Evolutionary conservation across 2,113 vertebrate genomes (phyloP).

Genomic region (Aspiorhynchus laticeps): DNA sequence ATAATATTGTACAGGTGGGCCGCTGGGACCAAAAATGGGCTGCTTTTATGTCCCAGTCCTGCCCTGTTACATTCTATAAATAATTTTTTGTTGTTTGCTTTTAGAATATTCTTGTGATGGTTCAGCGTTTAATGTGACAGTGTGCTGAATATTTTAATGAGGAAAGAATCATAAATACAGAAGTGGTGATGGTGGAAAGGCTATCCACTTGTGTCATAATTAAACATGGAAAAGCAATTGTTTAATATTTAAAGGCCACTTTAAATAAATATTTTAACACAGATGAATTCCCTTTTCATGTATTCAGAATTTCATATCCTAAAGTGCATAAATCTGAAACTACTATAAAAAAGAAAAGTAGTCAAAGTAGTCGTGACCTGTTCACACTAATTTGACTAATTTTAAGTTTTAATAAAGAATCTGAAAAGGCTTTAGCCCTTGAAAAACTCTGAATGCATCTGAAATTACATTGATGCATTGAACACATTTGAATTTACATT

Average conservation of each 20-base stretch:
- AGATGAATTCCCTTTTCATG: background rate
- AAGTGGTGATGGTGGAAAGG: background rate
- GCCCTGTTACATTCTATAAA: background rate
- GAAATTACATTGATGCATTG: background rate
- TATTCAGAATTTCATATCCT: background rate
- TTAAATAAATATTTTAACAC: conserved; percentile 12
- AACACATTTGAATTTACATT: background rate
- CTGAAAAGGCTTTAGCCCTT: background rate
- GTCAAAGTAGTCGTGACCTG: background rate
- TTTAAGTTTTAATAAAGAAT: background rate
- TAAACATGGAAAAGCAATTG: conserved; percentile 23
- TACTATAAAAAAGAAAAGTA: conserved; percentile 1
- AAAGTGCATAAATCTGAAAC: background rate
- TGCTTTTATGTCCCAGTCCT: too few relatives aligned
- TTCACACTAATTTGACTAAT: background rate
- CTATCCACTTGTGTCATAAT: background rate
- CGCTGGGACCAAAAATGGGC: too few relatives aligned
- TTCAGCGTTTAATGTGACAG: background rate
- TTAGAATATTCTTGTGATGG: background rate
- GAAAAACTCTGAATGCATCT: background rate
- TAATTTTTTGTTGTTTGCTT: conserved; percentile 6
- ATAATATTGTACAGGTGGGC: too few relatives aligned
- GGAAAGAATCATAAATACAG: background rate
- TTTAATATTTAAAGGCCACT: conserved; percentile 9
- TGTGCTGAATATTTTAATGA: background rate